phyloP scores from a whole-genome alignment of 2,113 vertebrate genomes.

The Oceanodroma tethys region DNA sequence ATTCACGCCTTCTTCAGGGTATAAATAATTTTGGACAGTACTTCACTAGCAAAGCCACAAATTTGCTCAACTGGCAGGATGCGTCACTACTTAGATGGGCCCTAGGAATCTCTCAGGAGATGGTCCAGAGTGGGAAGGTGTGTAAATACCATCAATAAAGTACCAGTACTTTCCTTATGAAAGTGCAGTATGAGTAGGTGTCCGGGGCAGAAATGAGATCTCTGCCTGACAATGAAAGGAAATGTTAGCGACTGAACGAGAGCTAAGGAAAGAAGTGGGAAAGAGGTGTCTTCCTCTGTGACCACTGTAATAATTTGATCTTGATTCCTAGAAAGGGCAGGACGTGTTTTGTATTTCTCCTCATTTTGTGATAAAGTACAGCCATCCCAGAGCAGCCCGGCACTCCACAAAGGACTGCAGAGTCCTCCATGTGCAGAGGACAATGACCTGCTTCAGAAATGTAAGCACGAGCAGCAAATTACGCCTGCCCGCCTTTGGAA shows the following conservation, averaged over 20 bases:
- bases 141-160: neutral
- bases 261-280: neutral
- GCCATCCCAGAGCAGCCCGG: neutral
- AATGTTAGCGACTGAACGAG: neutral
- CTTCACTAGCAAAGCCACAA: neutral
- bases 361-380: neutral
- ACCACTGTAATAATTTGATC: neutral
- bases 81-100: neutral
- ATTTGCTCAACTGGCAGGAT: neutral
- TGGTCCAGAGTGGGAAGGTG: neutral
- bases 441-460: neutral
- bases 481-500: neutral
- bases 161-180: neutral
- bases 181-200: neutral
- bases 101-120: neutral
- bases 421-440: neutral
- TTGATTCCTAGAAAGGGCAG: neutral
- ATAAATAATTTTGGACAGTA: neutral
- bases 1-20: neutral
- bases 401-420: neutral
- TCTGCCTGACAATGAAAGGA: neutral
- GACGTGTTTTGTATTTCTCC: neutral
- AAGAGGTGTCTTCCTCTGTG: neutral
- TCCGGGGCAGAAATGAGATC: neutral
- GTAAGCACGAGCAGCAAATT: neutral